Evolutionary conservation across 2,888 invertebrate genomes (phyloP), one percentile per base, ranked within the genome.

Genomic region (Spialia ferax): DNA sequence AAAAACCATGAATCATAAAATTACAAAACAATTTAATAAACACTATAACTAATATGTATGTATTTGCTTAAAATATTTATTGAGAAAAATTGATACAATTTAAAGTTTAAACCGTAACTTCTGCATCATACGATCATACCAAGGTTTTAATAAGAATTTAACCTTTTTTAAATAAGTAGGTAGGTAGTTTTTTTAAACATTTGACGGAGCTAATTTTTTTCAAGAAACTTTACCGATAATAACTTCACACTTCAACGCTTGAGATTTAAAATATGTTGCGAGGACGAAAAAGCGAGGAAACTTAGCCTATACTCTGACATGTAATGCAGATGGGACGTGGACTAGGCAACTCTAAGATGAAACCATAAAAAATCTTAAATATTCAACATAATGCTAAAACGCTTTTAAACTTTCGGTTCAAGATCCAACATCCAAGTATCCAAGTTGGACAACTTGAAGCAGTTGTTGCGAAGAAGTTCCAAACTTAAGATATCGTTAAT

Each of bases 381-480:
- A 77, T 75, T 77, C 74, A 77, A 71, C 73, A 69, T 74, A 74
- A 75, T 74, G 75, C 70, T 73, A 69, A 73, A 74, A 73, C 73
- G 75, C 76, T 74, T 74, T 75, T 73, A 69, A 75, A 74, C 73
- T 75, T 69, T 50, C 23, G 67, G 20, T 48, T 38, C 42, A 66
- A 60, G 66, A 60, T 50, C 42, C 55, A 65, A 55, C 32, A 56
- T 15, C 52, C n/a, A 56, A 62, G 62, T 61, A 50, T 61, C 15
- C 54, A 55, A 55, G 63, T 66, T 66, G 61, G 45, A 54, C 55
- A 38, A 38, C 5, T 38, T 38, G 38, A n/a, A 54, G 62, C 62
- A 50, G 68, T 63, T 68, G 62, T 68, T 68, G 54, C 50, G 48
- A 2, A 13, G 32, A 54, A 62, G 62, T 63, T 56, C 50, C 35